Conservation (phyloP, 2,888 invertebrate genomes). For the Branchellion lobata region DNA sequence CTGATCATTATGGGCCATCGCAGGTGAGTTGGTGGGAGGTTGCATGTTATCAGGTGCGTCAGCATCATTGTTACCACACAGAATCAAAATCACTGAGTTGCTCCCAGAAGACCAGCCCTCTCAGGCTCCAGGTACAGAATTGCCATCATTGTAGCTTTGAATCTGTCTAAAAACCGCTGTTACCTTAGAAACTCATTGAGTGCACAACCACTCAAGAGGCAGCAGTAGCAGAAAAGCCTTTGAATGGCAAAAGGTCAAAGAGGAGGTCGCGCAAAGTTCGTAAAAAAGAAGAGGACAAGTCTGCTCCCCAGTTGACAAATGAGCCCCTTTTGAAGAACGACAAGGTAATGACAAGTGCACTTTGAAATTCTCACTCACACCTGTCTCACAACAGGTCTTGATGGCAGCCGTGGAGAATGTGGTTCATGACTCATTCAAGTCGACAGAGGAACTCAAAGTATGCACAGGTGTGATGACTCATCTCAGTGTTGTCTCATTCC, state of each 20-base stretch:
- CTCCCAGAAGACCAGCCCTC: slow-evolving; percentile 55
- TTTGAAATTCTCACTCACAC: no score
- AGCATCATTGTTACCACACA: background rate
- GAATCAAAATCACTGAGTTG: slow-evolving; percentile 19
- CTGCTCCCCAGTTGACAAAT: no score
- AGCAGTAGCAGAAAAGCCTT: background rate
- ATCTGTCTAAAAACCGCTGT: no score
- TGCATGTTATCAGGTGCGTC: background rate
- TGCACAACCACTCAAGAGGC: slow-evolving; percentile 28
- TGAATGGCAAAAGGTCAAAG: background rate
- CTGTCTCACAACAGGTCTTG: slow-evolving; percentile 61
- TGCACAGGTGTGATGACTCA: background rate
- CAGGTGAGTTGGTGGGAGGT: slow-evolving; percentile 46
- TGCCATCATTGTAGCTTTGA: no score
- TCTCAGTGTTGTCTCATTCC: background rate
- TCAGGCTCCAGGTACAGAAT: no score
- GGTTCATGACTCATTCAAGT: slow-evolving; percentile 80
- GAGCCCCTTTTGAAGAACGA: no score
- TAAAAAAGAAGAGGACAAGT: no score
- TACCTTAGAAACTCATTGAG: no score
- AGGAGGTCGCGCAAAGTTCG: background rate
- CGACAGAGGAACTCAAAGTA: slow-evolving; percentile 89
- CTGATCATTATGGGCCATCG: slow-evolving; percentile 93
- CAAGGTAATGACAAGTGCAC: no score
- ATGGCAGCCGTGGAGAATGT: slow-evolving; percentile 95